Evolutionary conservation across 2,797 vertebrate genomes (phyloP).

Genomic region (Lycodopsis pacificus): DNA sequence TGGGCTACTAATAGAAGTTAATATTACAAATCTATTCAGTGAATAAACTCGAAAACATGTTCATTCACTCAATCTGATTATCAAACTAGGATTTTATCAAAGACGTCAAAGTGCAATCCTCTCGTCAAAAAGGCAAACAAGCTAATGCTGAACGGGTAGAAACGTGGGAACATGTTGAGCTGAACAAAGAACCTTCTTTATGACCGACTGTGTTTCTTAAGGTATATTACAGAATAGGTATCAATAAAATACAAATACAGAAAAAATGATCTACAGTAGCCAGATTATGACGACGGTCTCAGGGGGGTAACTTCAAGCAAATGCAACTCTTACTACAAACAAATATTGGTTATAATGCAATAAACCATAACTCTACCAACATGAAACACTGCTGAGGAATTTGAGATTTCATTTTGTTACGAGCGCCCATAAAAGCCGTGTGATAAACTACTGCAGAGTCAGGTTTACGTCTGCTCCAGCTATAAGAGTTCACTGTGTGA

Average conservation of each 20-base stretch:
- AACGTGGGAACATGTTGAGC: slow-evolving; percentile 9
- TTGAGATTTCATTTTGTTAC: slow-evolving; percentile 11
- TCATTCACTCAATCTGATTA: slow-evolving; percentile 31
- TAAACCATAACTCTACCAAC: slow-evolving; percentile 5
- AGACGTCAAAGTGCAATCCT: slow-evolving; percentile 45
- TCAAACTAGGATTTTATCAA: slow-evolving; percentile 37
- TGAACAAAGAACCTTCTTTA: slow-evolving; percentile 2
- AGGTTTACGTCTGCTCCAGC: slow-evolving; percentile 16
- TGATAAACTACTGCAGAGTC: slow-evolving; percentile 38
- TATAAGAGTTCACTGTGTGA: slow-evolving; percentile 36
- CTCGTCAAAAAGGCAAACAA: slow-evolving; percentile 25
- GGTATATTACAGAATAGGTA: slow-evolving; percentile 24
- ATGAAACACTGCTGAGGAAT: not conserved
- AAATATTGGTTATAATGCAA: slow-evolving; percentile 14
- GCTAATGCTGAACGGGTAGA: slow-evolving; percentile 28
- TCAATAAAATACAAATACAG: slow-evolving; percentile 42
- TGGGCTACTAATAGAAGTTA: slow-evolving; percentile 10
- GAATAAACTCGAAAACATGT: slow-evolving; percentile 34
- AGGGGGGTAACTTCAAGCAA: slow-evolving; percentile 41
- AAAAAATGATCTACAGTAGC: slow-evolving; percentile 45
- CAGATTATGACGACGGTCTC: slow-evolving; percentile 28
- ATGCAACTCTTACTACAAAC: slow-evolving; percentile 33
- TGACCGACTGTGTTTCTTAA: slow-evolving; percentile 14
- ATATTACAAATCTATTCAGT: slow-evolving; percentile 31
- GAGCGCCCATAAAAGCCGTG: slow-evolving; percentile 6